Base-by-base conservation (phyloP, 2,113 vertebrate species). In the Centropus bengalensis region DNA sequence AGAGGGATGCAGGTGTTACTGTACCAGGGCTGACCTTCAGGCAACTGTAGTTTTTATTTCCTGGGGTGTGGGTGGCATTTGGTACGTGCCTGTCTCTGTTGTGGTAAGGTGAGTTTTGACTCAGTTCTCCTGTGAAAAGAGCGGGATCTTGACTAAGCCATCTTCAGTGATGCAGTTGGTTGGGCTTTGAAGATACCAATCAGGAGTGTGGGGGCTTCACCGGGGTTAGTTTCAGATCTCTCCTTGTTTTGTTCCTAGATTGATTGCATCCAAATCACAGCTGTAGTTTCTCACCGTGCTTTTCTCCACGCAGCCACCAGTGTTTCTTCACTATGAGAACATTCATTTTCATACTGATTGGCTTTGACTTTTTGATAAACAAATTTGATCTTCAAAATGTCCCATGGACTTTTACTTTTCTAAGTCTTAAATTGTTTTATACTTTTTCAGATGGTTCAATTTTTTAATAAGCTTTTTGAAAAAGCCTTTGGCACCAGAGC, bases 81-180 rank as follows among this genome's bases (percentile, higher is more conserved):
- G 58, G 7, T 32, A 24, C 27, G 6, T 16, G 17, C 28, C 42
- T 28, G 32, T 47, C 19, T n/a, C 40, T 80, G 27, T 49, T 58
- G 47, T 1, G 8, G 11, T 51, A n/a, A 42, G 28, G 28, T 47
- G 47, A 73, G 42, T 23, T 70, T 58, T 77, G 28, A n/a, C 47
- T 81, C 36, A 3, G 17, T 36, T 67, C 28, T 30, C 14, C 36
- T 17, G 1, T 3, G 9, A 52, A 23, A 78, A 63, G 33, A 27
- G 17, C 14, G 23, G 14, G 20, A 55, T 60, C 20, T 54, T 44
- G 40, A 32, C 45, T 56, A 44, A 81, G 33, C 10, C 0, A 0
- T 32, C 21, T 56, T 32, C 11, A 60, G 47, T 0, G 0, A 15
- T 17, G 16, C 16, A 21, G 56, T 47, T 2, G 2, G 5, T 28